Conservation (phyloP, 2,797 vertebrate species). For the Lepilemur ruficaudatus region DNA sequence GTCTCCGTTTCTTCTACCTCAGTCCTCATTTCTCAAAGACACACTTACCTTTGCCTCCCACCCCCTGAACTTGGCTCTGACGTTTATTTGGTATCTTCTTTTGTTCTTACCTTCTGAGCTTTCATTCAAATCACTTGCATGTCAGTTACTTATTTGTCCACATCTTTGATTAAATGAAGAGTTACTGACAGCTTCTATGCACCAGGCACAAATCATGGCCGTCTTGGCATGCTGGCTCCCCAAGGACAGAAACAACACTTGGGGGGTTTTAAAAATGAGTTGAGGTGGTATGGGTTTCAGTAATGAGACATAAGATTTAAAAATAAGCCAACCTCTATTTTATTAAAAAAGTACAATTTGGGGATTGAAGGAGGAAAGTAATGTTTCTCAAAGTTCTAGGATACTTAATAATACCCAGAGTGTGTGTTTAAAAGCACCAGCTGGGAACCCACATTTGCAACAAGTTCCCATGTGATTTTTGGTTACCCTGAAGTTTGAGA, state of each 20-base stretch:
- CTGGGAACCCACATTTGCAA: conserved; percentile 4
- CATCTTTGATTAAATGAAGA: not conserved
- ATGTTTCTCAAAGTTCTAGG: conserved; percentile 52
- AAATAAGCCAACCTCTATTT: conserved; percentile 59
- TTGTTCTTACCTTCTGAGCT: not conserved
- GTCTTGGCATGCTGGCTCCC: not conserved
- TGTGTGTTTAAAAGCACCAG: conserved; percentile 38
- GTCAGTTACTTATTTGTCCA: not conserved
- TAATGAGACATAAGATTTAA: conserved; percentile 8
- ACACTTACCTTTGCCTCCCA: not conserved
- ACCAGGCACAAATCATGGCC: not conserved
- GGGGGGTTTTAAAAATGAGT: not conserved
- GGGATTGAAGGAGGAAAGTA: not conserved
- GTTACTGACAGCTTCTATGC: not conserved
- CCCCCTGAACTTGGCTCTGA: not conserved
- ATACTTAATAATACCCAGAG: not conserved
- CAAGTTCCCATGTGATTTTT: not conserved
- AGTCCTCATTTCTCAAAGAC: not conserved
- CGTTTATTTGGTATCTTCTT: not conserved
- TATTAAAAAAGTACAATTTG: conserved; percentile 67
- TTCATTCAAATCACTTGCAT: not conserved
- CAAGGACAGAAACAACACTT: not conserved
- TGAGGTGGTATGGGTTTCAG: not conserved
- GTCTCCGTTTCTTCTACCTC: not conserved
- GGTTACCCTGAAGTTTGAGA: conserved; percentile 12